phyloP scores from a whole-genome alignment of 2,888 invertebrate genomes.

The Punctoribates punctum region DNA sequence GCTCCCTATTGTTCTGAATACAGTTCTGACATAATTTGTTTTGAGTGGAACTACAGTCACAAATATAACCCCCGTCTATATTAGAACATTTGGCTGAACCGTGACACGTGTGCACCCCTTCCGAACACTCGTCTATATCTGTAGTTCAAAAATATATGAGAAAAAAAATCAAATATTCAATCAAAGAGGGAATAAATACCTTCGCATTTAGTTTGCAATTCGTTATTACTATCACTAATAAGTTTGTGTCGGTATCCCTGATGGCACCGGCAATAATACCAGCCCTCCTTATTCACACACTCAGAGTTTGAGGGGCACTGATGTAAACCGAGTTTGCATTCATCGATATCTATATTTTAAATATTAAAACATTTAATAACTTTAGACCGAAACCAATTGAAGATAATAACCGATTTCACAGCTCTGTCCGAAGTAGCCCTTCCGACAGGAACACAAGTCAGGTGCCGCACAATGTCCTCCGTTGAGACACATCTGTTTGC shows the following conservation, averaged over 20 bases:
- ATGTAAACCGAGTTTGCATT: slow-evolving; percentile 68
- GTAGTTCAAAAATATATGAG: slow-evolving; percentile 50
- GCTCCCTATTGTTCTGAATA: slow-evolving; percentile 63
- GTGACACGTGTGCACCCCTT: slow-evolving; percentile 73
- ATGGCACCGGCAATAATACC: slow-evolving; percentile 77
- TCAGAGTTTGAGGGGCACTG: slow-evolving; percentile 70
- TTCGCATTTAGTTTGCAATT: slow-evolving; percentile 11
- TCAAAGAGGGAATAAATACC: slow-evolving; percentile 12
- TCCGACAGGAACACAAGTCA: slow-evolving; percentile 71
- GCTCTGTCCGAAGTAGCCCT: slow-evolving; percentile 73
- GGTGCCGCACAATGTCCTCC: slow-evolving; percentile 76
- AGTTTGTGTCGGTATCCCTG: slow-evolving; percentile 63
- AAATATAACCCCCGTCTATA: slow-evolving; percentile 72
- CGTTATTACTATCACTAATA: not conserved
- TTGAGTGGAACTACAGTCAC: slow-evolving; percentile 62
- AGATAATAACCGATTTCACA: slow-evolving; percentile 64
- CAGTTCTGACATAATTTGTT: slow-evolving; percentile 60
- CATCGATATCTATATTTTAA: slow-evolving; percentile 66
- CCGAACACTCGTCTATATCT: slow-evolving; percentile 80
- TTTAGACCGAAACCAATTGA: not conserved
- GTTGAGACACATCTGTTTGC: slow-evolving; percentile 74
- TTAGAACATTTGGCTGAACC: slow-evolving; percentile 72
- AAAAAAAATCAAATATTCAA: not conserved
- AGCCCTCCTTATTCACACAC: slow-evolving; percentile 77
- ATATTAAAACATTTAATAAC: not conserved